These are phyloP conservation scores for Thymelicus sylvestris DNA, from an alignment of 2,888 invertebrate species.

Conservation along the genomic window DNA sequence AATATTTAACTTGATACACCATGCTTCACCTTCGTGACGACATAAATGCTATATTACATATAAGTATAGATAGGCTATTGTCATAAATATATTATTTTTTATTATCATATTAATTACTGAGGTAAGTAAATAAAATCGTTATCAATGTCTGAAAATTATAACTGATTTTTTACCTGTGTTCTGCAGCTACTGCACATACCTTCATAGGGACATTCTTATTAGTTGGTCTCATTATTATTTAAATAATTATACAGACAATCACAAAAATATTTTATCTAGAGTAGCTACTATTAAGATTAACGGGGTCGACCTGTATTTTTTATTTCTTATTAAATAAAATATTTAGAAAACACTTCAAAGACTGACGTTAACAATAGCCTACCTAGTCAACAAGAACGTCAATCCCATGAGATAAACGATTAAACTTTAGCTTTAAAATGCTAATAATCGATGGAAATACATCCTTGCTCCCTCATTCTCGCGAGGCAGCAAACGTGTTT, in stretches of 20 bases:
- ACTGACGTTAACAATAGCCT: not conserved
- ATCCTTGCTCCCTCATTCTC: no score
- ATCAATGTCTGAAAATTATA: not conserved
- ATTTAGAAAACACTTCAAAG: no score
- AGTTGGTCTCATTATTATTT: not conserved
- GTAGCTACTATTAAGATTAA: no score
- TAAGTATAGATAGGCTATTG: not conserved
- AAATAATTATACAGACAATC: no score
- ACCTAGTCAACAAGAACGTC: not conserved
- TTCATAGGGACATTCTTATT: not conserved
- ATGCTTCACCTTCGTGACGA: not conserved
- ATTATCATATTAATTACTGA: not conserved
- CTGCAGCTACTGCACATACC: not conserved
- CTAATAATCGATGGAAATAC: no score
- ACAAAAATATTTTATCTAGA: no score
- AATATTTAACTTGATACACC: no score
- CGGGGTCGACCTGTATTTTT: no score
- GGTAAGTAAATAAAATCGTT: not conserved
- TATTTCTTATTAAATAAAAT: no score
- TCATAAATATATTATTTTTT: not conserved
- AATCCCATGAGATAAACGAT: not conserved
- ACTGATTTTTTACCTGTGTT: not conserved
- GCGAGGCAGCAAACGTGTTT: no score
- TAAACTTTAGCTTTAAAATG: no score
- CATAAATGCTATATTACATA: not conserved